Conservation (phyloP, 1,140 invertebrate species). For the Spodoptera litura region DNA sequence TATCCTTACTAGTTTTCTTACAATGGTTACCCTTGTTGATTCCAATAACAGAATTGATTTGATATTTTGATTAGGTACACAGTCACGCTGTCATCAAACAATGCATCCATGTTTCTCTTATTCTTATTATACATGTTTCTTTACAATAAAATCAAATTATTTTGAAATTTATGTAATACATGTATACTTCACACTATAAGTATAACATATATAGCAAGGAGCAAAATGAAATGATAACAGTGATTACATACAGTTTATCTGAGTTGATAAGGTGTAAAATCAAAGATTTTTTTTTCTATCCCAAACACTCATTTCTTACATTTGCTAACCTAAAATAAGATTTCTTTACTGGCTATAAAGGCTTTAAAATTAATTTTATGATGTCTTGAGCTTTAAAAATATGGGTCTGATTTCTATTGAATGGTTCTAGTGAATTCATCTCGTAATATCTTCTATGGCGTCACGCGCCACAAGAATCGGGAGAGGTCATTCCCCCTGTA, state of each 20-base stretch:
- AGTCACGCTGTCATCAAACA: too few species aligned
- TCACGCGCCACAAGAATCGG: background rate
- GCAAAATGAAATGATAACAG: conserved; percentile 14
- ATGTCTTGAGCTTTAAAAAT: too few species aligned
- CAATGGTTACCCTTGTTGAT: too few species aligned
- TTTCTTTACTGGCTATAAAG: too few species aligned
- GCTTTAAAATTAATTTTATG: too few species aligned
- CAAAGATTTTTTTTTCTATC: background rate
- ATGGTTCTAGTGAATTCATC: too few species aligned
- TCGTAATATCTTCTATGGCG: background rate
- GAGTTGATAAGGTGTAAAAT: conserved; percentile 36
- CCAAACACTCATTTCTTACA: background rate
- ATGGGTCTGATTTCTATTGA: too few species aligned
- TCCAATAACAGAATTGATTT: too few species aligned
- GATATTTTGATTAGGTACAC: too few species aligned
- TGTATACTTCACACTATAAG: background rate
- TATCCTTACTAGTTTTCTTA: too few species aligned
- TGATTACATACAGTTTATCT: conserved; percentile 28
- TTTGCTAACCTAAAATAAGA: too few species aligned
- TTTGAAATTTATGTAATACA: background rate
- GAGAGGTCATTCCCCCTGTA: background rate
- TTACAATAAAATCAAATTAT: background rate
- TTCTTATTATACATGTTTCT: background rate
- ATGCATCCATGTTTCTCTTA: too few species aligned
- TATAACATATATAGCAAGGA: background rate